A percentile compares a stretch with the other conserved stretches of the same genome.
Conservation (phyloP, 2,797 vertebrate species). For the Percopsis omiscomaycus region DNA sequence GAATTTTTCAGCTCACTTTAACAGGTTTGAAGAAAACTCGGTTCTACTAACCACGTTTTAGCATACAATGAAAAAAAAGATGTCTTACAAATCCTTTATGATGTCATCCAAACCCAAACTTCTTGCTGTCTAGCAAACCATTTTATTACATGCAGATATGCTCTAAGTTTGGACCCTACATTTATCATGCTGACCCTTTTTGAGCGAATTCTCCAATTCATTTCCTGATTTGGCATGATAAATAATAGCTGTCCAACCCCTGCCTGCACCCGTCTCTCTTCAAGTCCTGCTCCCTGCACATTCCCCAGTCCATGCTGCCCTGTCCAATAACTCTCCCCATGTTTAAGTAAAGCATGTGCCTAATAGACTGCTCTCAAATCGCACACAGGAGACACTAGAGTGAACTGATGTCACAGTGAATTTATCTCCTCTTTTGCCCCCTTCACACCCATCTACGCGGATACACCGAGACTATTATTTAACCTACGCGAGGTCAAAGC, state of each 20-base stretch:
- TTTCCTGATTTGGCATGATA: constrained; percentile 52
- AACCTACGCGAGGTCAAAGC: constrained; percentile 75
- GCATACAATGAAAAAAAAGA: not conserved
- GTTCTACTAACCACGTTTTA: not conserved
- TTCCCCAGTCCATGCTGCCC: constrained; percentile 63
- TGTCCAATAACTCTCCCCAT: constrained; percentile 69
- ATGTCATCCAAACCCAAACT: not conserved
- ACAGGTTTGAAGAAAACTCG: too few species aligned
- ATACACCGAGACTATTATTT: constrained; percentile 67
- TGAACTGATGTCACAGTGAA: constrained; percentile 72
- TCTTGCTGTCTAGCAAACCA: not conserved
- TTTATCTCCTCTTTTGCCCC: constrained; percentile 67
- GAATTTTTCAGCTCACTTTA: too few species aligned
- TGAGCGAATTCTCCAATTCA: constrained; percentile 29
- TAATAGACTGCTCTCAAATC: constrained; percentile 74
- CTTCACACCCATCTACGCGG: constrained; percentile 56
- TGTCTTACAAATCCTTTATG: not conserved
- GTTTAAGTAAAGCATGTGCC: constrained; percentile 71
- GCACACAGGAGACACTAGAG: constrained; percentile 67
- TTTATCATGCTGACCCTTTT: constrained; percentile 18
- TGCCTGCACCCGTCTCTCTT: constrained; percentile 40
- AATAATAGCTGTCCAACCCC: constrained; percentile 41
- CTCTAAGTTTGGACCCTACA: constrained; percentile 21
- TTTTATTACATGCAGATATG: not conserved
- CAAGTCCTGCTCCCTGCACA: constrained; percentile 38